A percentile compares a stretch with the other conserved stretches of the same genome.
Evolutionary conservation across 2,797 vertebrate genomes (phyloP).

Genomic region (Acipenser ruthenus): DNA sequence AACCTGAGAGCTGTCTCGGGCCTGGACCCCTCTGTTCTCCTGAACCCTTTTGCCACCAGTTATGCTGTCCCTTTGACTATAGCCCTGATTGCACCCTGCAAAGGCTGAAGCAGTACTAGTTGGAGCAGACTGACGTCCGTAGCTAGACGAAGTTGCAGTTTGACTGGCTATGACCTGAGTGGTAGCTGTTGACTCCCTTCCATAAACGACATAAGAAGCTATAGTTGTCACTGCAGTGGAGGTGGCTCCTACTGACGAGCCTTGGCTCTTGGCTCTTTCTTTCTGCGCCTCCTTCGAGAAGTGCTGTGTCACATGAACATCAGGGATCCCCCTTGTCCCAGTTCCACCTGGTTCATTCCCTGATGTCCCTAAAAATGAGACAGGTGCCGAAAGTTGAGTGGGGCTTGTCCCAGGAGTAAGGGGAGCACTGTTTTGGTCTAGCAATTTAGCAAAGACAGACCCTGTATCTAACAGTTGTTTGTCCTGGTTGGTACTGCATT

Average conservation of each 20-base stretch:
- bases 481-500: constrained; percentile 50
- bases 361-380: constrained; percentile 67
- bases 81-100: constrained; percentile 64
- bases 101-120: constrained; percentile 45
- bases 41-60: constrained; percentile 29
- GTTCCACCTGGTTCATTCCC: constrained; percentile 43
- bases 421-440: constrained; percentile 83
- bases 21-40: constrained; percentile 36
- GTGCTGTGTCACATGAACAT: constrained; percentile 84
- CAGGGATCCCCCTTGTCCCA: constrained; percentile 58
- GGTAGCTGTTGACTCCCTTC: constrained; percentile 59
- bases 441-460: constrained; percentile 76
- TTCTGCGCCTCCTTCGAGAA: constrained; percentile 85
- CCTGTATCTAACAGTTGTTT: constrained; percentile 79
- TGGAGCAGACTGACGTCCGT: constrained; percentile 38
- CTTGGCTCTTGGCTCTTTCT: constrained; percentile 72
- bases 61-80: constrained; percentile 34
- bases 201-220: constrained; percentile 62
- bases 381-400: constrained; percentile 82
- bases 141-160: constrained; percentile 46
- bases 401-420: constrained; percentile 94
- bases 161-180: constrained; percentile 55
- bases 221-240: constrained; percentile 51
- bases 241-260: constrained; percentile 62
- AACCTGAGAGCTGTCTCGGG: constrained; percentile 50